Base-by-base conservation (phyloP, 53 echinoderm and acorn worm genomes). In the Henricia sp. region DNA sequence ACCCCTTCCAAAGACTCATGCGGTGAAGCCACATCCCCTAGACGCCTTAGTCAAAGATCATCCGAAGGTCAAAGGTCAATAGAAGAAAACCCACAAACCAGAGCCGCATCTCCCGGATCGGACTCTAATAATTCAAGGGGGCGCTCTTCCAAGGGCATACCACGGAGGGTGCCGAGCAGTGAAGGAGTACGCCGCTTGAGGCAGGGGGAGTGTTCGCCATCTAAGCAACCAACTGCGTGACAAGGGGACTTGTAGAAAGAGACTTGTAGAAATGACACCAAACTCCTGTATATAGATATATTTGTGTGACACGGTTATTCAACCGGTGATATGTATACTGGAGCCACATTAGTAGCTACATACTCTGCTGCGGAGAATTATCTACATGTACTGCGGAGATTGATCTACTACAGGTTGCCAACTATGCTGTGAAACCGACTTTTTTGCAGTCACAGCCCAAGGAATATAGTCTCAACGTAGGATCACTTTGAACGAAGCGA, bases 201-300 rank as follows among this genome's bases (percentile, higher is more conserved):
- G 23, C 76, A 76, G 42, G 77, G 77, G 13, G 77, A 77, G 1
- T 77, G 58, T 0, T 77, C 77, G 16, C 77, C 77, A 5, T 77
- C 77, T 1, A 77, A 77, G 57, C 77, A 58, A 29, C 77, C 77
- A 24, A 77, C 58, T 57, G 77, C 77, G 41, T 77, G 77, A 77
- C 60, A 38, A 16, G 24, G 32, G 73, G 37, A 73, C 6, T 37
- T 35, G 12, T 52, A 54, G 14, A 35, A 37, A 72, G 35, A 53
- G n/a, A n/a, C n/a, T n/a, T n/a, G n/a, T n/a, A n/a, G n/a, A n/a
- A n/a, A n/a, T n/a, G n/a, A n/a, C n/a, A n/a, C n/a, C n/a, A 52
- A 52, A 73, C 73, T 73, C n/a, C 20, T 73, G 73, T 73, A 73
- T 3, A 73, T 73, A n/a, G n/a, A 73, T 33, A 24, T 13, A 26